phyloP scores from a whole-genome alignment of 2,113 vertebrate genomes.

The cattle (Bos taurus) region DNA sequence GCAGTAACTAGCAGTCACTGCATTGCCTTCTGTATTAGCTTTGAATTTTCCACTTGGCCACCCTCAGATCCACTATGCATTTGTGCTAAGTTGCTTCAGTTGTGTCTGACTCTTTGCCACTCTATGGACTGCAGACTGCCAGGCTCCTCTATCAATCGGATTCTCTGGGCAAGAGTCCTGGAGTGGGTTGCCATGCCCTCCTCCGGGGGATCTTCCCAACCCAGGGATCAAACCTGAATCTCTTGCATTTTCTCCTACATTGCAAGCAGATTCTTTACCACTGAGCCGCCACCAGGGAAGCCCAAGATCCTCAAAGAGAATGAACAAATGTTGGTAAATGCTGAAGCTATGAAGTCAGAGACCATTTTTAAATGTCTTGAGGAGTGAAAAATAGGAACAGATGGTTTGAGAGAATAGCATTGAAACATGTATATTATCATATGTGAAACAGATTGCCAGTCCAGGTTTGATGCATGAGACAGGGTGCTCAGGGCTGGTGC shows the following conservation, averaged over 20 bases:
- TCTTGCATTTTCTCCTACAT: background rate
- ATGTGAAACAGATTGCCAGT: no score
- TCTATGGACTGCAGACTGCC: background rate
- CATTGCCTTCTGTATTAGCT: background rate
- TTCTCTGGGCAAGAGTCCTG: background rate
- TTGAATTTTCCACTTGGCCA: background rate
- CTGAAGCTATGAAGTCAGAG: background rate
- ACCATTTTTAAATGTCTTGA: background rate
- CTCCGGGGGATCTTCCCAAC: background rate
- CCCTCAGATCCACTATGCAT: background rate
- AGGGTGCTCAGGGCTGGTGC: no score
- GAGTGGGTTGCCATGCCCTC: background rate
- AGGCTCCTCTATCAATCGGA: background rate
- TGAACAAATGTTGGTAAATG: background rate
- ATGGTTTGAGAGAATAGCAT: no score
- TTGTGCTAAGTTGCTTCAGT: background rate
- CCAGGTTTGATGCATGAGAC: no score
- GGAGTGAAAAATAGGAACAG: background rate
- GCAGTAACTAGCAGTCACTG: background rate
- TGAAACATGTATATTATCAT: no score
- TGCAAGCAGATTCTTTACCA: background rate
- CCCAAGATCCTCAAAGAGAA: background rate
- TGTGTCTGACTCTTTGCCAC: background rate
- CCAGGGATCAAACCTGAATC: background rate
- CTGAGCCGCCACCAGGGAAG: fast-evolving